Conservation (phyloP, 2,888 invertebrate species). For the Cecidostiba fungosa region DNA sequence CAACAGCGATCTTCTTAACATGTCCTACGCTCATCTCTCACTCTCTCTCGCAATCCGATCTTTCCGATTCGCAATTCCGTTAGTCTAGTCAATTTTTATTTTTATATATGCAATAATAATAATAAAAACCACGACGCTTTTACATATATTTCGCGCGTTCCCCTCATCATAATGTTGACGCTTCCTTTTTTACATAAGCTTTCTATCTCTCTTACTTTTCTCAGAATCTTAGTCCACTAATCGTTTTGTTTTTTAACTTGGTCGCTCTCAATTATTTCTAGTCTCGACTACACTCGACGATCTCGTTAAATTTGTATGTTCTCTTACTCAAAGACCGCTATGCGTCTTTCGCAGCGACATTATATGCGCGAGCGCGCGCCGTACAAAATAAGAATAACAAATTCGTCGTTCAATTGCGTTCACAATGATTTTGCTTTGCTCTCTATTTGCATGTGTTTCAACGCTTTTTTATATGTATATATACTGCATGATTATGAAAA, state of each 20-base stretch:
- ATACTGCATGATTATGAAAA: conserved; percentile 46
- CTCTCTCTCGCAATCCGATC: conserved; percentile 42
- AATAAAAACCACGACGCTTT: conserved; percentile 52
- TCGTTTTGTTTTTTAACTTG: conserved; percentile 45
- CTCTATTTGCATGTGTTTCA: conserved; percentile 33
- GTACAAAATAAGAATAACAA: conserved; percentile 37
- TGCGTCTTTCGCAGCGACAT: conserved; percentile 46
- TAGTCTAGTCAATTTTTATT: conserved; percentile 47
- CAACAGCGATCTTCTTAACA: conserved; percentile 65
- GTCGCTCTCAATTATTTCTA: conserved; percentile 39
- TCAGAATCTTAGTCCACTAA: conserved; percentile 50
- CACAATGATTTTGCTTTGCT: conserved; percentile 55
- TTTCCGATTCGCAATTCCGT: conserved; percentile 39
- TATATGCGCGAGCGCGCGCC: conserved; percentile 49
- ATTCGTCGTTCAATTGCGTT: conserved; percentile 51
- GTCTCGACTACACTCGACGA: conserved; percentile 56
- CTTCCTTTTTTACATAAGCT: conserved; percentile 63
- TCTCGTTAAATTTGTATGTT: conserved; percentile 45
- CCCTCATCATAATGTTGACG: conserved; percentile 65
- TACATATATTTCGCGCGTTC: conserved; percentile 51
- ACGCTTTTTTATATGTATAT: conserved; percentile 42
- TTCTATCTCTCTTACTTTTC: conserved; percentile 62
- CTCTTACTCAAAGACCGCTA: conserved; percentile 45
- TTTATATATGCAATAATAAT: conserved; percentile 19
- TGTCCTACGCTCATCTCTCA: conserved; percentile 55